Percentiles rank a stretch among this genome's conserved stretches.
Conservation (phyloP, 1,140 invertebrate genomes). For the Apis laboriosa region DNA sequence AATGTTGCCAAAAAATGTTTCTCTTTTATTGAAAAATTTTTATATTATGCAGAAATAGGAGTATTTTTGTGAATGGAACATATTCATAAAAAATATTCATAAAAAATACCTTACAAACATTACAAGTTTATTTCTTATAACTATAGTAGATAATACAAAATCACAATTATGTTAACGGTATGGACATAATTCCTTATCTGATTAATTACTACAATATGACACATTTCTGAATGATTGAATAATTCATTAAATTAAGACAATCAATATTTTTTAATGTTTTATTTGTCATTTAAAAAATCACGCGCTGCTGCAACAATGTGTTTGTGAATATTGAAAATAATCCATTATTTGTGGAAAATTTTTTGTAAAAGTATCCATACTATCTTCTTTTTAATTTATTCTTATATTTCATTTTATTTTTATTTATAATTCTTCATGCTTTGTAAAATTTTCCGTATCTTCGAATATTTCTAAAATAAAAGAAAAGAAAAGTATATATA, state of each 20-base stretch:
- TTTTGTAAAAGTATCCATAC: neutral
- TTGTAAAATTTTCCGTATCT: constrained; percentile 51
- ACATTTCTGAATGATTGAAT: neutral
- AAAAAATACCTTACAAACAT: constrained; percentile 59
- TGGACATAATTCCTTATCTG: constrained; percentile 18
- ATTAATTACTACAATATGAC: constrained; percentile 46
- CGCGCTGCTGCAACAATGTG: neutral
- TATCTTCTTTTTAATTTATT: neutral
- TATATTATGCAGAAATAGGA: neutral
- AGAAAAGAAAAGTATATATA: neutral
- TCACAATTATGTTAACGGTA: constrained; percentile 60
- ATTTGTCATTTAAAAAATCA: neutral
- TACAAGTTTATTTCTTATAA: constrained; percentile 69
- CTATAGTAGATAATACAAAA: constrained; percentile 67
- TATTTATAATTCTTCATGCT: constrained; percentile 75
- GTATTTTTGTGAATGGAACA: neutral
- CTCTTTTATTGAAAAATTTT: neutral
- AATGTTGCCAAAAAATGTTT: neutral
- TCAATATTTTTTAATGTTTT: neutral
- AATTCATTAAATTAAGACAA: neutral
- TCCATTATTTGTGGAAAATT: neutral
- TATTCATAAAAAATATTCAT: constrained; percentile 22
- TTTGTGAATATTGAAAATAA: neutral
- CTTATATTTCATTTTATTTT: neutral
- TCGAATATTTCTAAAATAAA: constrained; percentile 65